Base-by-base conservation (phyloP, 2,797 vertebrate genomes). In the Amniataba percoides region DNA sequence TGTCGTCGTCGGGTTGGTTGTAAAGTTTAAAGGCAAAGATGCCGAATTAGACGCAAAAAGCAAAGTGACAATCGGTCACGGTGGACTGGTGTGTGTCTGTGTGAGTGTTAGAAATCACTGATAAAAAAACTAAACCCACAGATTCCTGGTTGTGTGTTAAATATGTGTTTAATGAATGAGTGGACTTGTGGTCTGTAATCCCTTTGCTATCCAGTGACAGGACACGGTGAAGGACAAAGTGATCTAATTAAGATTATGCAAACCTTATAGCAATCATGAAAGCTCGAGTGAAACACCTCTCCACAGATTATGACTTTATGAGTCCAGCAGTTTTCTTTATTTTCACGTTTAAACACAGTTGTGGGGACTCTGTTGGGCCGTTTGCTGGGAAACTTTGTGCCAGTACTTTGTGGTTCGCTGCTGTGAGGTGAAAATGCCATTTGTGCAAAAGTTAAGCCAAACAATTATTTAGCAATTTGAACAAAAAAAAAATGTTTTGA, bases 1-100 rank as follows among this genome's bases (percentile, higher is more conserved):
- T 71, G 43, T 31, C 15, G 31, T 8, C 13, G 19, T 52, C 11
- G 6, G 0, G 42, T 64, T 48, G 3, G 19, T 60, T 63, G 16
- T 13, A 18, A 75, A 66, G 36, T 59, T 55, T 45, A 16, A 43
- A 52, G 15, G 52, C 43, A 49, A 59, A 60, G 14, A 62, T 1
- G 31, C 2, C 10, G 11, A 56, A 48, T 12, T 2, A 46, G 25
- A 18, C 25, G 31, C 12, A 56, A 36, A 58, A 62, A 68, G 51
- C 1, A 21, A 65, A 39, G 31, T 2, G 45, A 60, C 67, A 48
- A 61, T n/a, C 45, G 48, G 21, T 58, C 4, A 16, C 8, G 15
- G 43, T 42, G n/a, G 52, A 69, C 56, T 25, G 16, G n/a, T 52
- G 61, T 48, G 53, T 36, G 16, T 72, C 10, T 52, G 16, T 65